These are phyloP conservation scores for Sebastes kiyomatsui DNA, from an alignment of 2,797 vertebrate species.

Conservation along the genomic window DNA sequence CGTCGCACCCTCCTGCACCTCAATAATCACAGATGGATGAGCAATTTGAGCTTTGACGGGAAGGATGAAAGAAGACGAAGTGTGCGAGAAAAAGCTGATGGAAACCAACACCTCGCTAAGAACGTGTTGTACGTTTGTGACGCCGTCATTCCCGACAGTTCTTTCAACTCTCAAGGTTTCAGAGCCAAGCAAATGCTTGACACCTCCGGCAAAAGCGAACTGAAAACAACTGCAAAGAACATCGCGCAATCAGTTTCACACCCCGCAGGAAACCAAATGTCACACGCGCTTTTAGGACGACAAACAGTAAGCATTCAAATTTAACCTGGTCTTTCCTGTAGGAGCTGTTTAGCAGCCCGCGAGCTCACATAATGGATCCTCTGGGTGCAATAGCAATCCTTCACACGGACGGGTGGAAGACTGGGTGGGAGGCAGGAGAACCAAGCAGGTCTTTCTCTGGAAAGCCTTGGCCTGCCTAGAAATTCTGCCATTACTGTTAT, in stretches of 20 bases:
- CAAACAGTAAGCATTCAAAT: conserved; percentile 41
- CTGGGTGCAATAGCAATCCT: conserved; percentile 29
- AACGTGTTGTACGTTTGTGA: conserved; percentile 9
- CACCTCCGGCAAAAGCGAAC: conserved; percentile 18
- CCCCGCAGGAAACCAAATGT: conserved; percentile 35
- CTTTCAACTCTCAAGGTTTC: conserved; percentile 20
- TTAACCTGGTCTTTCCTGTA: conserved; percentile 17
- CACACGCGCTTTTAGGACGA: conserved; percentile 2
- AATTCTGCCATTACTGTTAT: conserved; percentile 20
- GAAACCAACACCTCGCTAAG: conserved; percentile 25
- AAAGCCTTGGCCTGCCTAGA: conserved; percentile 30
- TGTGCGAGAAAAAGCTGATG: conserved; percentile 29
- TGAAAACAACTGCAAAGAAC: conserved; percentile 18
- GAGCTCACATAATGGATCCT: conserved; percentile 36
- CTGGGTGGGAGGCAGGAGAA: neutral
- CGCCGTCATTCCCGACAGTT: conserved; percentile 20
- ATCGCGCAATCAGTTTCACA: conserved; percentile 20
- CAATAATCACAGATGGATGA: conserved; percentile 55
- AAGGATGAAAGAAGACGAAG: conserved; percentile 20
- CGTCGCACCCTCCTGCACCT: conserved; percentile 24
- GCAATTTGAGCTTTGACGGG: conserved; percentile 39
- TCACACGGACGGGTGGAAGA: conserved; percentile 13
- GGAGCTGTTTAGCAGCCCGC: conserved; percentile 23
- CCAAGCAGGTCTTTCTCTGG: neutral
- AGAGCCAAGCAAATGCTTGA: conserved; percentile 9